phyloP scores from a whole-genome alignment of 1,140 invertebrate species.

The Drosophila oshimai region DNA sequence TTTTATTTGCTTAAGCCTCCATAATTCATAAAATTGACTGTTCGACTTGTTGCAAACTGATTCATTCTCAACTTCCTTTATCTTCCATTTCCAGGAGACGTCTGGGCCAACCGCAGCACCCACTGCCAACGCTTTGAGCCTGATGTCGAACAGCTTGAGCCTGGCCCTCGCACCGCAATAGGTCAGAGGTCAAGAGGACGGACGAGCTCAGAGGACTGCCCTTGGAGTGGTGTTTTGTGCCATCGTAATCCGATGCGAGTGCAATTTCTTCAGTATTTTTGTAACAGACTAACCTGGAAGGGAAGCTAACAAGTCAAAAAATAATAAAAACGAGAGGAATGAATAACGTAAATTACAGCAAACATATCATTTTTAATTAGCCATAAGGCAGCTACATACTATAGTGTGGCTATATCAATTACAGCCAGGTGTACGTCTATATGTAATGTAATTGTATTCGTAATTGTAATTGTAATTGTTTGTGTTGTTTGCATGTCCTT shows the following conservation, averaged over 20 bases:
- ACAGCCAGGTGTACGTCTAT: slow-evolving; percentile 24
- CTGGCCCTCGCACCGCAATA: slow-evolving; percentile 68
- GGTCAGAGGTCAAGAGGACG: neutral
- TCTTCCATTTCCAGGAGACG: slow-evolving; percentile 50
- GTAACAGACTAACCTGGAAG: slow-evolving; percentile 60
- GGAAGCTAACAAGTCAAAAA: neutral
- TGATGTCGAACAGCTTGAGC: slow-evolving; percentile 68
- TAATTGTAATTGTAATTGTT: slow-evolving; percentile 20
- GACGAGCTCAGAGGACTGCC: slow-evolving; percentile 18
- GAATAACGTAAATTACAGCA: slow-evolving; percentile 59
- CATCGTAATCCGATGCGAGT: slow-evolving; percentile 44
- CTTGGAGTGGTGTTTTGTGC: slow-evolving; percentile 43
- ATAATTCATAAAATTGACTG: neutral
- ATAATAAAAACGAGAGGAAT: slow-evolving; percentile 5
- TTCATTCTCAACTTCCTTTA: neutral
- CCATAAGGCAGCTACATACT: slow-evolving; percentile 48
- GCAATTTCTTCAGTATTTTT: slow-evolving; percentile 79
- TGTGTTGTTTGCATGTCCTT: slow-evolving; percentile 40
- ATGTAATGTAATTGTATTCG: slow-evolving; percentile 1
- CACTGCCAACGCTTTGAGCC: slow-evolving; percentile 56
- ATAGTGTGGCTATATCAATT: slow-evolving; percentile 49
- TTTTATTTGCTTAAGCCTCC: too few species aligned
- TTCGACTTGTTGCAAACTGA: neutral
- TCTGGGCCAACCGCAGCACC: slow-evolving; percentile 29
- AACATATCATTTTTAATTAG: slow-evolving; percentile 79